Conservation (phyloP, 2,888 invertebrate species). For the Melanotus villosus region DNA sequence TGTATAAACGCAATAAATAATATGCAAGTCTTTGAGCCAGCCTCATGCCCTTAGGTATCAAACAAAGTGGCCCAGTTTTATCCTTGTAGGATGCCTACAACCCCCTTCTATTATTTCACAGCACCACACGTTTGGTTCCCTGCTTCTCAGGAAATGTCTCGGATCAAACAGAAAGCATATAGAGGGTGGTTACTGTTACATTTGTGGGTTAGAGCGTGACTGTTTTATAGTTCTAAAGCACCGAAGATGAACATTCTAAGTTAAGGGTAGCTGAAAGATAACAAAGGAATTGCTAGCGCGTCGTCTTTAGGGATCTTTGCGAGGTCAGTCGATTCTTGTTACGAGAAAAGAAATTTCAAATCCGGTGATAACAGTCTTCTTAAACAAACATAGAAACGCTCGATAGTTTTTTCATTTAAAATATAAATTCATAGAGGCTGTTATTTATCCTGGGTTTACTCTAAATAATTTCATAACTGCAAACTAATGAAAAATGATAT, state of each 20-base stretch:
- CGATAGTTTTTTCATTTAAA: too few species aligned
- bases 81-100: constrained; percentile 23
- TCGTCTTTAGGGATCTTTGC: constrained; percentile 54
- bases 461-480: too few species aligned
- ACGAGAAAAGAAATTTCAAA: constrained; percentile 33
- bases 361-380: background rate
- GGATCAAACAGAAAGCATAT: constrained; percentile 70
- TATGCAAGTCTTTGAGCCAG: constrained; percentile 68
- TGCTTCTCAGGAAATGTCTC: constrained; percentile 65
- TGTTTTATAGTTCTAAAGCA: background rate
- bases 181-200: constrained; percentile 68
- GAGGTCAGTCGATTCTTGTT: constrained; percentile 55
- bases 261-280: constrained; percentile 63
- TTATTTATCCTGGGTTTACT: too few species aligned
- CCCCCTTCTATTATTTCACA: constrained; percentile 30
- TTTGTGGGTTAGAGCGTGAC: constrained; percentile 58
- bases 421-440: too few species aligned
- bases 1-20: constrained; percentile 69
- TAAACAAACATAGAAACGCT: too few species aligned
- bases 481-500: too few species aligned
- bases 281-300: constrained; percentile 67
- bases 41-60: constrained; percentile 67
- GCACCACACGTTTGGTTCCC: constrained; percentile 57
- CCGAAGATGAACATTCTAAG: constrained; percentile 57
- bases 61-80: constrained; percentile 58